Conservation (phyloP, 2,888 invertebrate species). For the Apoda limacodes region DNA sequence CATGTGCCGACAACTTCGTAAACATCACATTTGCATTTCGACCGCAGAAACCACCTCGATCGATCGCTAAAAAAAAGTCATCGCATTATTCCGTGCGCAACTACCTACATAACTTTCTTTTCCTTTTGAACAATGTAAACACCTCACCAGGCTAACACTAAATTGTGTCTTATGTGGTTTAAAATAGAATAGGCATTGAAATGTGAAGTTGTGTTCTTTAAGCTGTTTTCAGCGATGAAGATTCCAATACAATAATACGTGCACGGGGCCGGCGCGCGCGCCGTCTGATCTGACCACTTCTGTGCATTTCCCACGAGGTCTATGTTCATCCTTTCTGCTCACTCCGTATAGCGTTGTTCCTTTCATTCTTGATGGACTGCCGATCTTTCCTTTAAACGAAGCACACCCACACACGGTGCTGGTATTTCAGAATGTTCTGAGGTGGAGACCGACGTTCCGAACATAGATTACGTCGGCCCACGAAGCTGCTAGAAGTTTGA, state of each 20-base stretch:
- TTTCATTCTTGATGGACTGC: conserved; percentile 58
- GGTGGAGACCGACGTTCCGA: conserved; percentile 51
- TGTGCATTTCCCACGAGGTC: conserved; percentile 71
- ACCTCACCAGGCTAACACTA: conserved; percentile 15
- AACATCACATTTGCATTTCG: conserved; percentile 62
- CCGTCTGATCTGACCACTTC: conserved; percentile 69
- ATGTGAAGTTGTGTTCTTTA: conserved; percentile 28
- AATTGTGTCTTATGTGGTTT: conserved; percentile 16
- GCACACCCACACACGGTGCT: conserved; percentile 68
- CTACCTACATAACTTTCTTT: conserved; percentile 44
- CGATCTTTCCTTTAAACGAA: conserved; percentile 67
- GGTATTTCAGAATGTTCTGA: conserved; percentile 65
- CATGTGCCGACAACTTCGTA: conserved; percentile 56
- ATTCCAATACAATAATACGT: conserved; percentile 67
- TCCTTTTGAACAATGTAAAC: conserved; percentile 21
- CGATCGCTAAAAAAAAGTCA: conserved; percentile 66
- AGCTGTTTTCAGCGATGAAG: conserved; percentile 40
- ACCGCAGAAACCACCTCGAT: conserved; percentile 49
- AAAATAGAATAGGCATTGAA: conserved; percentile 17
- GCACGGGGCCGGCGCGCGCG: conserved; percentile 69
- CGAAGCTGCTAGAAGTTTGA: conserved; percentile 31
- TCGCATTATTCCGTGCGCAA: conserved; percentile 54
- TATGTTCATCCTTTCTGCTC: conserved; percentile 37
- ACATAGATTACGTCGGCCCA: conserved; percentile 64
- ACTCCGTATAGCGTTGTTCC: conserved; percentile 42